Evolutionary conservation across 2,797 vertebrate species (phyloP).

Genomic region (Gymnothorax javanicus): DNA sequence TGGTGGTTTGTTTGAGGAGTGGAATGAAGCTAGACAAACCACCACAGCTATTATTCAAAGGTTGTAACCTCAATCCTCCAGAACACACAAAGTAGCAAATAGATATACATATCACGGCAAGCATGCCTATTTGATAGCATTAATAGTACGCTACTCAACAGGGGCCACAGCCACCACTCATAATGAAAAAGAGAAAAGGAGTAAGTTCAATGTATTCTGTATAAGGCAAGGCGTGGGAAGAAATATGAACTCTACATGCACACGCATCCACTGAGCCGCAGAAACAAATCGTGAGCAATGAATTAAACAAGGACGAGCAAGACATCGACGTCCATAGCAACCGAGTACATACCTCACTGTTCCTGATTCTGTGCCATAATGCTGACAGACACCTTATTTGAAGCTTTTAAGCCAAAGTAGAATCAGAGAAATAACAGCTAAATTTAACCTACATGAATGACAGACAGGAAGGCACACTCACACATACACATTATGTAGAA

Average conservation of each 20-base stretch:
- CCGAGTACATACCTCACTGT: slow-evolving; percentile 73
- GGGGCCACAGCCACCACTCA: not conserved
- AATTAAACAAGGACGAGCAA: slow-evolving; percentile 40
- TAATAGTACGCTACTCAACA: not conserved
- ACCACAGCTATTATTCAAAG: not conserved
- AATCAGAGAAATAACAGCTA: slow-evolving; percentile 73
- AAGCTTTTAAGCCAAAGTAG: slow-evolving; percentile 65
- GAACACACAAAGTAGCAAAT: not conserved
- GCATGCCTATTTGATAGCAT: not conserved
- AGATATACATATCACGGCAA: not conserved
- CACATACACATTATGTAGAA: not conserved
- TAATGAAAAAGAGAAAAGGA: not conserved
- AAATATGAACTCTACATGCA: not conserved
- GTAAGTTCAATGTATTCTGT: not conserved
- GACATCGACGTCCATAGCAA: slow-evolving; percentile 70
- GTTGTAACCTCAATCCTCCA: not conserved
- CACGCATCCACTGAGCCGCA: not conserved
- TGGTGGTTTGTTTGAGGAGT: not conserved
- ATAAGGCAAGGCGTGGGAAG: not conserved
- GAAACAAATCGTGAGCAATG: not conserved
- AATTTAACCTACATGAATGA: slow-evolving; percentile 80
- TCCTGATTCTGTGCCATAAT: slow-evolving; percentile 66
- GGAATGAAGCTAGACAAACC: not conserved
- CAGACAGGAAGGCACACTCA: slow-evolving; percentile 50
- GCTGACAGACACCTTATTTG: slow-evolving; percentile 72